Evolutionary conservation across 2,797 vertebrate genomes (phyloP), one percentile per base, ranked within the genome.

Genomic region (Ctenochaetus hawaiiensis): DNA sequence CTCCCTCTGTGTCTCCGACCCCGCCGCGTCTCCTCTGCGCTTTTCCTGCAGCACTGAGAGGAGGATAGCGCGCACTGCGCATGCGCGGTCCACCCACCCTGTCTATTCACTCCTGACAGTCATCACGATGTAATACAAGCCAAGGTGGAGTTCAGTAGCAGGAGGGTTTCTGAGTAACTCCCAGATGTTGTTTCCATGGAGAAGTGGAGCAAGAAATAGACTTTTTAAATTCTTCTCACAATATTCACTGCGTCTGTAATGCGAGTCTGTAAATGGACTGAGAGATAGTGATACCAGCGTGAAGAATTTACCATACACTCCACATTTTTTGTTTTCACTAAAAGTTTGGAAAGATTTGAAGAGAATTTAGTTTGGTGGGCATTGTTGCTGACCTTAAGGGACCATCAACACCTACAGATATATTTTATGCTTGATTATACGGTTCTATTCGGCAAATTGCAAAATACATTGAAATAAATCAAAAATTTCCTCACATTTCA

Each of bases 11-110:
- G 71, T 16, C 60, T 85, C 26, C 26, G 26, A 30, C 26, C 26
- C 73, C 39, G 73, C 71, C 59, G 80, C 64, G 84, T 83, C 91
- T 87, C 87, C 88, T 75, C 90, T 95, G 96, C 95, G 95, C 91
- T 93, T 94, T 94, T 95, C 94, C 93, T 94, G 94, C 95, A 93
- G 95, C 94, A 96, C 95, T 93, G 91, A 86, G 79, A 87, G 80
- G 83, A 72, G 85, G 83, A 86, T 39, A 60, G 62, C 22, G 43
- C 16, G 44, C 65, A 90, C 13, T 85, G 94, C 94, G 94, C 96
- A 87, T 85, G 92, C 91, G 91, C 92, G 81, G 18, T 89, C 92
- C 88, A 93, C 93, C 92, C 94, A 93, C 91, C 82, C 86, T 75
- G 61, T 61, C 78, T 80, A 7, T 82, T 82, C 71, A 71, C 8